Evolutionary conservation across 2,113 vertebrate genomes (phyloP).

Genomic region (Speoplatyrhinus poulsoni): DNA sequence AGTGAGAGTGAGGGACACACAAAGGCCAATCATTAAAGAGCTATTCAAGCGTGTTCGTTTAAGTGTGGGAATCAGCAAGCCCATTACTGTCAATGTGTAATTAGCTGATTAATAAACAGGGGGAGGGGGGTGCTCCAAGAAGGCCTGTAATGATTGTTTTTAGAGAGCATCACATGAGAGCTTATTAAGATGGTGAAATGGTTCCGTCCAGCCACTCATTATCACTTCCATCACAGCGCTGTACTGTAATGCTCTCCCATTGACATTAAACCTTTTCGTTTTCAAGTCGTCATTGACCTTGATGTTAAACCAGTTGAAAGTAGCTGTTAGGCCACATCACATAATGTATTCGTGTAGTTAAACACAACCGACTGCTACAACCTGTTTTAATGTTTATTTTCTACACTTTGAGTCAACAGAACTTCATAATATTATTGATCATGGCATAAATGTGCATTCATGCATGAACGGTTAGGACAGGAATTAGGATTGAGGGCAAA

Average conservation of each 20-base stretch:
- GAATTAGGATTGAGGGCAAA: constrained; percentile 2
- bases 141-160: constrained; percentile 79
- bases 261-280: constrained; percentile 52
- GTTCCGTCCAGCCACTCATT: constrained; percentile 71
- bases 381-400: not conserved
- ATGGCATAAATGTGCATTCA: not conserved
- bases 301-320: constrained; percentile 47
- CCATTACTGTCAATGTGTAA: constrained; percentile 83
- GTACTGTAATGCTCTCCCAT: constrained; percentile 58
- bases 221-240: constrained; percentile 59
- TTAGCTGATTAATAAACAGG: constrained; percentile 85
- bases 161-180: constrained; percentile 74
- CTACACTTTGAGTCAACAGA: not conserved
- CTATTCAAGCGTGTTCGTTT: constrained; percentile 78
- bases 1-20: constrained; percentile 54
- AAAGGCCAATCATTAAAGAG: constrained; percentile 81
- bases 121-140: constrained; percentile 66
- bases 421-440: not conserved
- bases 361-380: not conserved
- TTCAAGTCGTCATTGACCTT: constrained; percentile 61
- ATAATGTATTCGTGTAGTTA: constrained; percentile 2
- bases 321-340: constrained; percentile 20
- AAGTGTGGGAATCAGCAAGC: constrained; percentile 80
- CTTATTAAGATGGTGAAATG: constrained; percentile 75
- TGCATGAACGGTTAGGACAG: not conserved